These are phyloP conservation scores for Propithecus deckenii DNA, from an alignment of 2,797 vertebrate genomes.

Conservation along the genomic window DNA sequence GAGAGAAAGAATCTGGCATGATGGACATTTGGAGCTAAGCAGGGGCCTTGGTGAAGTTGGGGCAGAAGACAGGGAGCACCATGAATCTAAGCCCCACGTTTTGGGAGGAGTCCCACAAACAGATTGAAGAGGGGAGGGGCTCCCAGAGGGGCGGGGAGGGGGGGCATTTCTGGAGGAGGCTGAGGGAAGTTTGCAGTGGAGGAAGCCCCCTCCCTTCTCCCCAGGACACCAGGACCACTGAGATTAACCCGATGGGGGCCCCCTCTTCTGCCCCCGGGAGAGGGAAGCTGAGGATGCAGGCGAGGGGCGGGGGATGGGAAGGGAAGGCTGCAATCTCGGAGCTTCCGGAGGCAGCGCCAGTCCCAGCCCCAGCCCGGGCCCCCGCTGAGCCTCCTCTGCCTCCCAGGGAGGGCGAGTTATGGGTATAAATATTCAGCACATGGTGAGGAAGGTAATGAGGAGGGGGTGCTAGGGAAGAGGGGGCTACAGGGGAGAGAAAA, in stretches of 20 bases:
- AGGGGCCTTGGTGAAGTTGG: neutral
- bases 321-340: neutral
- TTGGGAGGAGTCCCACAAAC: neutral
- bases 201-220: neutral
- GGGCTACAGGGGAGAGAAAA: neutral
- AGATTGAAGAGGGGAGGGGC: neutral
- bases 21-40: neutral
- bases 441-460: neutral
- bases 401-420: neutral
- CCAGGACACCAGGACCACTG: neutral
- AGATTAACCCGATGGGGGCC: neutral
- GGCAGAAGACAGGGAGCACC: neutral
- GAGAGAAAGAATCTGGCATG: neutral
- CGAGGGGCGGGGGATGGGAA: neutral
- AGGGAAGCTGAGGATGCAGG: neutral
- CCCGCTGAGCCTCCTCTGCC: neutral
- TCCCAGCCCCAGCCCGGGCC: neutral
- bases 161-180: neutral
- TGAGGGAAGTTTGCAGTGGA: neutral
- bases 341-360: neutral
- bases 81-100: neutral
- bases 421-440: conserved; percentile 35
- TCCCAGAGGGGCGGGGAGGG: neutral
- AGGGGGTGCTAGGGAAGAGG: neutral
- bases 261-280: neutral